A percentile compares a stretch with the other conserved stretches of the same genome.
Conservation (phyloP, 2,797 vertebrate genomes). For the Eremophila alpestris region DNA sequence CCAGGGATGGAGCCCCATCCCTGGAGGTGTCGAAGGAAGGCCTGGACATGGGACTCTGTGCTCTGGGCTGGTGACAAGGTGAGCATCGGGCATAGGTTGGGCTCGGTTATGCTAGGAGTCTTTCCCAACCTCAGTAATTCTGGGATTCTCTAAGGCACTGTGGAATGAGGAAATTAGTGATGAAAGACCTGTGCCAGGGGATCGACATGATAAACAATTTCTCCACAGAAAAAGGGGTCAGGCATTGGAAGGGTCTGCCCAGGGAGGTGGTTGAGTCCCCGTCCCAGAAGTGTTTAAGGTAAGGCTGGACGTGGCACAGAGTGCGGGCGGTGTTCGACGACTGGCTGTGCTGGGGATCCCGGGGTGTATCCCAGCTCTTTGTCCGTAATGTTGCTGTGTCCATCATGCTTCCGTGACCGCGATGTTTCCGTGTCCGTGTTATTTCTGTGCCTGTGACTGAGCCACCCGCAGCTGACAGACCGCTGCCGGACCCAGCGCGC, state of each 20-base stretch:
- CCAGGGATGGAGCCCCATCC: background rate
- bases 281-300: background rate
- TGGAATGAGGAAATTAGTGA: too few species aligned
- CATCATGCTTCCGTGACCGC: too few species aligned
- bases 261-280: too few species aligned
- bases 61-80: background rate
- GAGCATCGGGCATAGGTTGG: accelerated
- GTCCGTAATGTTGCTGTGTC: accelerated
- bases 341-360: background rate
- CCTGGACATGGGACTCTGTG: background rate
- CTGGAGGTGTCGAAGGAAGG: background rate
- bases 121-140: background rate
- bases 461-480: accelerated
- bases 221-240: background rate
- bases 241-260: background rate
- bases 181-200: background rate
- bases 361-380: background rate
- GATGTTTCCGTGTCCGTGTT: too few species aligned
- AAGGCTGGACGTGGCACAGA: background rate
- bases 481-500: background rate
- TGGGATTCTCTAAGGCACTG: background rate
- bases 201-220: background rate
- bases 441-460: background rate
- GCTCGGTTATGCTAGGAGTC: accelerated
- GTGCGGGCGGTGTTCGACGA: accelerated